Evolutionary conservation across 2,113 vertebrate genomes (phyloP).

Genomic region (Cisticola juncidis): DNA sequence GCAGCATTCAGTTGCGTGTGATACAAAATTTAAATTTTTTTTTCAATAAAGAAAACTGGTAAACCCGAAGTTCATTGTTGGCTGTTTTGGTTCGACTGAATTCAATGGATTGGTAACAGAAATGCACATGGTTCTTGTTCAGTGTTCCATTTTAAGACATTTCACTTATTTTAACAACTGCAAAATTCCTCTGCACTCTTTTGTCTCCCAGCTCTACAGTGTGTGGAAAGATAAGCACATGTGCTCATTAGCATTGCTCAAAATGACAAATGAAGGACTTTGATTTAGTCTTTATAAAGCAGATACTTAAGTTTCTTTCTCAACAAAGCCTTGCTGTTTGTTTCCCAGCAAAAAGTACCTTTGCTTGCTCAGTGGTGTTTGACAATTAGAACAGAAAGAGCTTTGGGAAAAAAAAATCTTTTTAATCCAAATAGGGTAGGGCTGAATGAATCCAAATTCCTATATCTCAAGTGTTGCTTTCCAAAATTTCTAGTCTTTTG

Average conservation of each 20-base stretch:
- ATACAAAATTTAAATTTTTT: rapidly evolving
- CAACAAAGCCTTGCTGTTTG: neutral
- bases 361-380: neutral
- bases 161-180: neutral
- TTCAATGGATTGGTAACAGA: neutral
- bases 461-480: neutral
- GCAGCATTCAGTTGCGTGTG: neutral
- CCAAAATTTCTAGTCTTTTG: neutral
- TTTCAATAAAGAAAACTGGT: neutral
- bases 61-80: neutral
- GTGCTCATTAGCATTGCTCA: neutral
- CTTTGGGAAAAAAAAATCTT: neutral
- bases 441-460: neutral
- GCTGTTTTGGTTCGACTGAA: neutral
- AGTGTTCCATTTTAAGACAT: neutral
- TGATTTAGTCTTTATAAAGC: neutral
- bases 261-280: neutral
- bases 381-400: neutral
- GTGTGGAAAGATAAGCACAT: neutral
- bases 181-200: neutral
- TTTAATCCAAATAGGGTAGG: neutral
- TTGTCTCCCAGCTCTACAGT: neutral
- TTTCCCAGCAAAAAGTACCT: neutral
- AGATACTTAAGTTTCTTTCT: neutral
- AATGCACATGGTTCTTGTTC: neutral